Percentiles rank a stretch among this genome's conserved stretches.
phyloP scores from a whole-genome alignment of 1,140 invertebrate species.

The Heliconius hewitsoni region DNA sequence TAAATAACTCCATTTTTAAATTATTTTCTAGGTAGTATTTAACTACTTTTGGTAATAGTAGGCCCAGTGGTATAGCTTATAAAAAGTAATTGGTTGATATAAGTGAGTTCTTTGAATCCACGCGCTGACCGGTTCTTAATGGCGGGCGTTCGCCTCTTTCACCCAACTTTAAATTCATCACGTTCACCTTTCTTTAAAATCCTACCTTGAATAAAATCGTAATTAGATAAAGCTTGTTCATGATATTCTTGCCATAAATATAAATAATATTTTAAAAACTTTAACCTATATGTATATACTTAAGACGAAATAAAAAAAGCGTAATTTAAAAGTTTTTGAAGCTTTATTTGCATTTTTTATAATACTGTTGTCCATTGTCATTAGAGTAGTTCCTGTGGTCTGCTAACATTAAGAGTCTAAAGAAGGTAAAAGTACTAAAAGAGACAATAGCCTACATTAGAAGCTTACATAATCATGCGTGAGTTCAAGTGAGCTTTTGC shows the following conservation, averaged over 20 bases:
- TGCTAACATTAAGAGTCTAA: background rate
- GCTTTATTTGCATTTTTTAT: background rate
- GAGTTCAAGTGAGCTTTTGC: background rate
- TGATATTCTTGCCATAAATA: background rate
- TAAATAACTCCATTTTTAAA: background rate
- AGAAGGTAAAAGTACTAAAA: background rate
- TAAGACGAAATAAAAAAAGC: too few species aligned
- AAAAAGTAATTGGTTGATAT: conserved; percentile 31
- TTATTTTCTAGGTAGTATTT: background rate
- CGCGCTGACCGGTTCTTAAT: conserved; percentile 43
- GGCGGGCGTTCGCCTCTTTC: conserved; percentile 45
- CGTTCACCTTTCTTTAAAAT: conserved; percentile 13
- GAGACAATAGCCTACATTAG: background rate
- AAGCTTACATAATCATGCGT: background rate
- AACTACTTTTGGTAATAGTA: conserved; percentile 9
- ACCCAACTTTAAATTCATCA: conserved; percentile 30
- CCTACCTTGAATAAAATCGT: conserved; percentile 2
- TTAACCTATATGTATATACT: too few species aligned
- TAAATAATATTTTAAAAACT: background rate
- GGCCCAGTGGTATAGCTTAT: background rate
- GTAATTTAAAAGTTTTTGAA: background rate
- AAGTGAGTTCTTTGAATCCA: conserved; percentile 32
- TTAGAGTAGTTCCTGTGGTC: background rate
- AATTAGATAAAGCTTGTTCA: background rate
- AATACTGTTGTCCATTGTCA: background rate